A percentile compares a stretch with the other conserved stretches of the same genome.
phyloP scores from a whole-genome alignment of 2,888 invertebrate genomes.

The Cephalotes varians region DNA sequence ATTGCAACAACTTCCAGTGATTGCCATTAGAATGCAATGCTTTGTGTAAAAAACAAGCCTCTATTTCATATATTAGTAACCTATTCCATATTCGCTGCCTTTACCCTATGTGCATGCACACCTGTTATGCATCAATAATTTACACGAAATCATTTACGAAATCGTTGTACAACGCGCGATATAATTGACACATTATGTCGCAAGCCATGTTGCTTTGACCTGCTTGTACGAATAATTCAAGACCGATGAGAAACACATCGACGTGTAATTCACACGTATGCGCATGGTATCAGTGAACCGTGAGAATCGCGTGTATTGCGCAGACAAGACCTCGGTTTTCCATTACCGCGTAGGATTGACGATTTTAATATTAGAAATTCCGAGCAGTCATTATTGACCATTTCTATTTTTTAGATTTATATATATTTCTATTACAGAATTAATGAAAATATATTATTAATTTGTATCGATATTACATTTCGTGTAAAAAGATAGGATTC shows the following conservation, averaged over 20 bases:
- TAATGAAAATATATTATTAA: too few species aligned
- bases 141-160: background rate
- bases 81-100: too few species aligned
- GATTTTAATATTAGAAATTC: background rate
- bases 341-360: background rate
- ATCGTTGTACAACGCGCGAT: background rate
- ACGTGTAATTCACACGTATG: background rate
- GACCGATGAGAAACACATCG: background rate
- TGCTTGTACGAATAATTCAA: background rate
- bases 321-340: background rate
- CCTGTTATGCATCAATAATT: slow-evolving; percentile 1
- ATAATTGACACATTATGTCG: background rate
- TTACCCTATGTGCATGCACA: too few species aligned
- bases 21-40: too few species aligned
- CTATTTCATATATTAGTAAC: too few species aligned
- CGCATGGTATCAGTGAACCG: background rate
- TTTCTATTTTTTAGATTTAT: too few species aligned
- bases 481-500: too few species aligned
- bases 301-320: background rate
- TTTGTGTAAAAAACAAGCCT: too few species aligned
- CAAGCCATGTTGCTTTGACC: background rate
- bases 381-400: too few species aligned
- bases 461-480: too few species aligned
- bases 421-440: too few species aligned
- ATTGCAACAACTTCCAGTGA: too few species aligned